These are phyloP conservation scores for Periophthalmus magnuspinnatus DNA, from an alignment of 2,797 vertebrate genomes.

Conservation along the genomic window DNA sequence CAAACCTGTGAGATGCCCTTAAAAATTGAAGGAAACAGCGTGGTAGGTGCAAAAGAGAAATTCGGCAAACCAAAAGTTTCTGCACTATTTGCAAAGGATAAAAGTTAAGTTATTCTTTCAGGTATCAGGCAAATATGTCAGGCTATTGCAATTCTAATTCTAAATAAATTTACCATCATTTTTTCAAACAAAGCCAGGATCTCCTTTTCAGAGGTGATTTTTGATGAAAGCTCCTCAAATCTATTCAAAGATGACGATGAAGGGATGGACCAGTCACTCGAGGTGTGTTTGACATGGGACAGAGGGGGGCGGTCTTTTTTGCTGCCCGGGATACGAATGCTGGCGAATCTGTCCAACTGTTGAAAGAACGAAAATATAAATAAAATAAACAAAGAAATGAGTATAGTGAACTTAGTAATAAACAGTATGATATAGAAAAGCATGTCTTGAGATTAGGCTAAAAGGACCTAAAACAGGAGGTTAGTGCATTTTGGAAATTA, in stretches of 20 bases:
- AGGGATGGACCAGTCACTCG: slow-evolving; percentile 73
- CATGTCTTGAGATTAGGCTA: neutral
- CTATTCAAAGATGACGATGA: slow-evolving; percentile 72
- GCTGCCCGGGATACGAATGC: slow-evolving; percentile 91
- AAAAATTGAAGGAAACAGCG: slow-evolving; percentile 7
- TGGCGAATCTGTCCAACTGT: slow-evolving; percentile 93
- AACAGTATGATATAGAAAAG: neutral
- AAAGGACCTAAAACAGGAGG: slow-evolving; percentile 5
- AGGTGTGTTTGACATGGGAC: slow-evolving; percentile 76
- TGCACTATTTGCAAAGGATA: neutral
- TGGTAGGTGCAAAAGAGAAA: neutral
- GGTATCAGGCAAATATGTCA: neutral
- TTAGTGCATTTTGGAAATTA: neutral
- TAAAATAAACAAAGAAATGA: neutral
- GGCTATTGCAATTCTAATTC: neutral
- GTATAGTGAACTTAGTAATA: neutral
- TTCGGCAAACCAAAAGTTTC: neutral
- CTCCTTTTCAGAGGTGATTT: slow-evolving; percentile 87
- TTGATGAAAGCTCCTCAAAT: slow-evolving; percentile 79
- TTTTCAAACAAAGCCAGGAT: slow-evolving; percentile 93
- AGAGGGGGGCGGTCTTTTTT: slow-evolving; percentile 88
- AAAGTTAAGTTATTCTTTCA: neutral
- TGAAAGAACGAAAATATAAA: neutral
- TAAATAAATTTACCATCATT: slow-evolving; percentile 89
- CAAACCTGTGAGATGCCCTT: slow-evolving; percentile 3